Evolutionary conservation across 2,113 vertebrate species (phyloP), one percentile per base, ranked within the genome.

Genomic region (Petroica traversi): DNA sequence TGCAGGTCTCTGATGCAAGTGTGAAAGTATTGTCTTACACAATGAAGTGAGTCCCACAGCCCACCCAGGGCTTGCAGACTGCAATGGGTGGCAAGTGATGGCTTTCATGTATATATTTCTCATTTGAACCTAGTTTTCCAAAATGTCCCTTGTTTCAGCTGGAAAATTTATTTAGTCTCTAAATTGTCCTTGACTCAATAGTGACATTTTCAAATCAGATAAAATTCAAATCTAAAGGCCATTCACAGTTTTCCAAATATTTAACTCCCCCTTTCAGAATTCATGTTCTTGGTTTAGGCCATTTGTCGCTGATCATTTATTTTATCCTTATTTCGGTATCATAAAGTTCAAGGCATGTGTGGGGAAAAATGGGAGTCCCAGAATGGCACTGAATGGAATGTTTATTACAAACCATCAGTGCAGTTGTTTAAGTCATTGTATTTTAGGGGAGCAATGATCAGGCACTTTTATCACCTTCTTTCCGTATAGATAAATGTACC

Each of bases 321-420:
- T 97, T 95, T 93, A 96, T 95, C 91, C 96, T 93, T 95, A 96
- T 97, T 97, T 97, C 96, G 96, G 75, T 95, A 55, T 82, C 93
- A 91, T 97, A 97, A 97, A 97, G 89, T 96, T 95, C 92, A 93
- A 96, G 85, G 91, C 89, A 66, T 82, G 74, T 59, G 76, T 31
- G 62, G 55, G 85, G 80, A 33, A 43, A 51, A 59, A 52, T 81
- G 61, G 78, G 52, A 76, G 69, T 96, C 97, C 93, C 97, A 77
- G 82, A 86, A 88, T 69, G 93, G 87, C 89, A 73, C 58, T 96
- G 95, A 96, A 59, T 26, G 28, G 68, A 61, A 52, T 28, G 2
- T 95, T 97, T 96, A 96, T 97, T 95, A 78, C 83, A 83, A 64
- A 66, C 92, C 75, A 92, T 96, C 74, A 64, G 66, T 31, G 43